Conservation (phyloP, 2,888 invertebrate genomes). For the Sialis lutaria region DNA sequence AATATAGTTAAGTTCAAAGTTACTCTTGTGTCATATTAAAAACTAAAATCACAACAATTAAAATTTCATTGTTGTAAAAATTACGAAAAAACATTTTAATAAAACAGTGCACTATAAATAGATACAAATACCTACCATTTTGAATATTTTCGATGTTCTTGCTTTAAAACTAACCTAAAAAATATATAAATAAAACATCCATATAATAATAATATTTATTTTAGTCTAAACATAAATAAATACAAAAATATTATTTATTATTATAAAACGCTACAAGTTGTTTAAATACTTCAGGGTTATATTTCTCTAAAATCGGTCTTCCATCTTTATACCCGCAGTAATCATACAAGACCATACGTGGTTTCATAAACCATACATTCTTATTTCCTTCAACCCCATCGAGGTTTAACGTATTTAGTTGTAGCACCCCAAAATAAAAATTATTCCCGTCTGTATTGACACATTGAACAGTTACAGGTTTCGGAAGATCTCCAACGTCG, state of each 20-base stretch:
- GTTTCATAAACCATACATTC: conserved; percentile 67
- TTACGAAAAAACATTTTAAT: no score
- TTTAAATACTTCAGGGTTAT: conserved; percentile 62
- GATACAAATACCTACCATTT: no score
- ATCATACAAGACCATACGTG: conserved; percentile 43
- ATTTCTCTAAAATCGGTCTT: conserved; percentile 48
- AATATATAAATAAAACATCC: no score
- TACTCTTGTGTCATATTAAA: no score
- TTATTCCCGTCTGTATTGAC: conserved; percentile 61
- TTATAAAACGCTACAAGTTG: conserved; percentile 66
- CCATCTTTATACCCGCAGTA: conserved; percentile 45
- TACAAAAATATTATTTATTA: conserved; percentile 27
- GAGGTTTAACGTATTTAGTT: conserved; percentile 65
- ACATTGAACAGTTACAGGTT: conserved; percentile 68
- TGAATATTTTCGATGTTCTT: no score
- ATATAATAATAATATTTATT: no score
- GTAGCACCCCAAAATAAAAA: conserved; percentile 69
- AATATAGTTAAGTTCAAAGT: no score
- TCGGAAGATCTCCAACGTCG: conserved; percentile 35
- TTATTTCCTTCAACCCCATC: conserved; percentile 36
- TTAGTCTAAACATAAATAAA: not conserved
- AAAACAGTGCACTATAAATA: no score
- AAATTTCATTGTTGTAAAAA: no score
- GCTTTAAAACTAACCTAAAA: no score
- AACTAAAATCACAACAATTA: no score